phyloP scores from a whole-genome alignment of 35 echinoderm and acorn worm genomes.

The Chiridota heheva region DNA sequence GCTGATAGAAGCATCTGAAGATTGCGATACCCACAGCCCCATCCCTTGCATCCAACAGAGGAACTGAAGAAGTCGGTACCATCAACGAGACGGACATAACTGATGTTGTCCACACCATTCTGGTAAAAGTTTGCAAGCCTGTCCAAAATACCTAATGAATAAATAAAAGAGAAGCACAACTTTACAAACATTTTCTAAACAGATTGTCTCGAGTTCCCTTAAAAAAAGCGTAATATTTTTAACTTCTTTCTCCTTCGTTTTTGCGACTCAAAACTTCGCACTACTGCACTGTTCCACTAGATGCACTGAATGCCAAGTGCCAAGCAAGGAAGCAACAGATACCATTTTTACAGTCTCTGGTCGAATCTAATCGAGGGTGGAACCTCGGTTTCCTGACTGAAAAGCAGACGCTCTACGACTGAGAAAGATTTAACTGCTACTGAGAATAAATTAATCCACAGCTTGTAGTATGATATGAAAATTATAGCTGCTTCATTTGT shows the following conservation, averaged over 20 bases:
- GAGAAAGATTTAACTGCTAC: too few species aligned
- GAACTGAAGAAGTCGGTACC: constrained; percentile 73
- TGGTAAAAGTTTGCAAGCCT: constrained; percentile 61
- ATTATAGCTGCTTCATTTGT: too few species aligned
- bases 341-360: too few species aligned
- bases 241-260: neutral
- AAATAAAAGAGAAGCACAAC: neutral
- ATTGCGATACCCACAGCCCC: constrained; percentile 98
- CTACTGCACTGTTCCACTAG: neutral
- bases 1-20: constrained; percentile 86
- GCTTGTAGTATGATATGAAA: too few species aligned
- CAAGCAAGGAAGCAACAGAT: neutral
- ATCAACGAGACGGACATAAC: constrained; percentile 45
- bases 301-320: neutral
- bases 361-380: too few species aligned
- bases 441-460: too few species aligned
- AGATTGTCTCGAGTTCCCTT: neutral
- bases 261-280: neutral
- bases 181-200: neutral
- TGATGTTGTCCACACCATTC: constrained; percentile 25
- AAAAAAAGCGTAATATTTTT: neutral
- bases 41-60: constrained; percentile 66
- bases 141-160: constrained; percentile 48
- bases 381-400: too few species aligned
- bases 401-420: too few species aligned